Conservation (phyloP, 2,797 vertebrate species). For the Oryzias sinensis region DNA sequence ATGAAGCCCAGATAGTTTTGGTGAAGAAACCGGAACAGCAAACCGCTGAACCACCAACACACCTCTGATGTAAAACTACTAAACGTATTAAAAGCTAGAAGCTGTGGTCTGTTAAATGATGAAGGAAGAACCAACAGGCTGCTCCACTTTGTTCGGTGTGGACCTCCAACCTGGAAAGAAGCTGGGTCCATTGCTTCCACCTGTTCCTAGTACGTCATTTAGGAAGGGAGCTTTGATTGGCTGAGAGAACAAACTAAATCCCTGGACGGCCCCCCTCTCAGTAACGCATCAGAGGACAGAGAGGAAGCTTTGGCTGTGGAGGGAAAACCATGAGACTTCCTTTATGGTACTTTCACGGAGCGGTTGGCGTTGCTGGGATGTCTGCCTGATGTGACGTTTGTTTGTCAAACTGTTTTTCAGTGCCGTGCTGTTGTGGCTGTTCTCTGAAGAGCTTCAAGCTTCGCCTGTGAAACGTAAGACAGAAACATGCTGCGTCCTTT, state of each 20-base stretch:
- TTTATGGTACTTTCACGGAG: not conserved
- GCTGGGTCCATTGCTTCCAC: not conserved
- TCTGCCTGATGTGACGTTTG: not conserved
- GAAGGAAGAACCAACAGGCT: no score
- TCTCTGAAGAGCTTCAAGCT: slow-evolving; percentile 16
- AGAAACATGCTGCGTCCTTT: no score
- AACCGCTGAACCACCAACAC: no score
- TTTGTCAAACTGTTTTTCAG: not conserved
- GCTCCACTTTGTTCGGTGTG: no score
- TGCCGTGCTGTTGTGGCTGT: slow-evolving; percentile 14
- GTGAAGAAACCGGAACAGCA: no score
- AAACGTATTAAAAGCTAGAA: no score
- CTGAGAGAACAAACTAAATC: slow-evolving; percentile 10
- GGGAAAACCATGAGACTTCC: slow-evolving; percentile 10
- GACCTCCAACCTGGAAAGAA: not conserved
- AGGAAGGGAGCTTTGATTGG: slow-evolving; percentile 17
- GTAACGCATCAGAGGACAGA: not conserved
- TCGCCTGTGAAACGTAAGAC: slow-evolving; percentile 15
- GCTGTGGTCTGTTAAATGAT: no score
- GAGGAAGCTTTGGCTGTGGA: not conserved
- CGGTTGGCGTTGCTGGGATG: not conserved
- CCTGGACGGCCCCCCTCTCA: fast-evolving
- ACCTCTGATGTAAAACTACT: no score
- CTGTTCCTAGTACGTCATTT: slow-evolving; percentile 9
- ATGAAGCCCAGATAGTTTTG: no score